Percentiles rank a stretch among this genome's conserved stretches.
These are phyloP conservation scores for Burhinus oedicnemus DNA, from an alignment of 2,113 vertebrate genomes.

Conservation along the genomic window DNA sequence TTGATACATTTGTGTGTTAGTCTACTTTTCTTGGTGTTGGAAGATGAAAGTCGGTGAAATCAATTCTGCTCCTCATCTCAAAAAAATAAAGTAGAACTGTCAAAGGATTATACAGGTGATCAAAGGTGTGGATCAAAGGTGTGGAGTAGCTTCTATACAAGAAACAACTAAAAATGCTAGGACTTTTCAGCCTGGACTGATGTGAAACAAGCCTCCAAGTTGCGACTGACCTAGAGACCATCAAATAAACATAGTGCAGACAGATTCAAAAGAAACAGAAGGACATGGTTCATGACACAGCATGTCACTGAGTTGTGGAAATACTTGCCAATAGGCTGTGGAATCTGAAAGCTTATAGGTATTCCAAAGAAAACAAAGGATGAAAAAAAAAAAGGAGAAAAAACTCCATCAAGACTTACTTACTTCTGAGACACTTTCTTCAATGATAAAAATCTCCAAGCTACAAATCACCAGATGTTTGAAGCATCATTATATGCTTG, in stretches of 20 bases:
- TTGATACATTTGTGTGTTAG: background rate
- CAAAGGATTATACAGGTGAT: background rate
- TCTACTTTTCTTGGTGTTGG: background rate
- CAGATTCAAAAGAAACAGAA: background rate
- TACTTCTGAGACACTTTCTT: background rate
- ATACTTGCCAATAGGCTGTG: background rate
- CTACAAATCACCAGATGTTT: conserved; percentile 32
- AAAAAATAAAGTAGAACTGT: background rate
- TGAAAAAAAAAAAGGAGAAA: background rate
- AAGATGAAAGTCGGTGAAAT: background rate
- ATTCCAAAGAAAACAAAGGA: background rate
- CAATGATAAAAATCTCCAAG: background rate
- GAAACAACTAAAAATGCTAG: background rate
- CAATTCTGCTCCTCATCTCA: background rate
- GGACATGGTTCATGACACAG: background rate
- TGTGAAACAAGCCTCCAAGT: background rate
- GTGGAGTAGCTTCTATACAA: background rate
- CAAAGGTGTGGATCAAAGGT: background rate
- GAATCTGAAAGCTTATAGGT: background rate
- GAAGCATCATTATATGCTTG: background rate
- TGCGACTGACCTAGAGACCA: background rate
- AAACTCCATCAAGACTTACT: background rate
- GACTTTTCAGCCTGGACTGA: background rate
- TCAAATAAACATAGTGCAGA: background rate
- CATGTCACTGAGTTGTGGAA: background rate